These are phyloP conservation scores for Holcopasites calliopsidis DNA, from an alignment of 1,140 invertebrate species.

Conservation along the genomic window DNA sequence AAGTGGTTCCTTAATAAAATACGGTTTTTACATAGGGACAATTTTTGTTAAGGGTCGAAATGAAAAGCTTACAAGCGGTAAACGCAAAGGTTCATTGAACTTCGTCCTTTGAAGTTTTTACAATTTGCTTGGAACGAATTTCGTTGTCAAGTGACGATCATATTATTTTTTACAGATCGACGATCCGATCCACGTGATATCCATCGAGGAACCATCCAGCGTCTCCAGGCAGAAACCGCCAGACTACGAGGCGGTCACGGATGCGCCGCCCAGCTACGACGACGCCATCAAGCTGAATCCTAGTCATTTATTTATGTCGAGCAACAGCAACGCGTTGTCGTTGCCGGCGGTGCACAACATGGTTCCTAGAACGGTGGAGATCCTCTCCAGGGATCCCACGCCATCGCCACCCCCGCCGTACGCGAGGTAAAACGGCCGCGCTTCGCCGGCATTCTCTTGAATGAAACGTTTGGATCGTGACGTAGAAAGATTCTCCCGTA, in stretches of 20 bases:
- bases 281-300: conserved; percentile 87
- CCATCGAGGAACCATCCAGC: conserved; percentile 79
- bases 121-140: too few relatives aligned
- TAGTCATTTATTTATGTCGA: conserved; percentile 72
- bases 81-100: too few relatives aligned
- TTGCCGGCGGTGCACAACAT: conserved; percentile 53
- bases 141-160: too few relatives aligned
- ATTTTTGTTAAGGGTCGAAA: background rate
- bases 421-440: conserved; percentile 66
- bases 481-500: too few relatives aligned
- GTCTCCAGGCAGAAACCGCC: conserved; percentile 84
- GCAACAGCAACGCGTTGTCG: conserved; percentile 57
- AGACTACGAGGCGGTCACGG: conserved; percentile 86
- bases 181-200: conserved; percentile 84
- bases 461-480: background rate
- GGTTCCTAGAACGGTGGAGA: conserved; percentile 60
- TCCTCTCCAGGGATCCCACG: conserved; percentile 61
- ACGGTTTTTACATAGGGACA: background rate
- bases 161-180: conserved; percentile 78
- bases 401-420: conserved; percentile 73
- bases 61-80: too few relatives aligned
- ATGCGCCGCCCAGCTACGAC: conserved; percentile 86
- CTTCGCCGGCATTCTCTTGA: background rate
- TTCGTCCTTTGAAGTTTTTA: too few relatives aligned
- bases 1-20: conserved; percentile 6